phyloP scores from a whole-genome alignment of 2,113 vertebrate species.

The Hyperopisus bebe region DNA sequence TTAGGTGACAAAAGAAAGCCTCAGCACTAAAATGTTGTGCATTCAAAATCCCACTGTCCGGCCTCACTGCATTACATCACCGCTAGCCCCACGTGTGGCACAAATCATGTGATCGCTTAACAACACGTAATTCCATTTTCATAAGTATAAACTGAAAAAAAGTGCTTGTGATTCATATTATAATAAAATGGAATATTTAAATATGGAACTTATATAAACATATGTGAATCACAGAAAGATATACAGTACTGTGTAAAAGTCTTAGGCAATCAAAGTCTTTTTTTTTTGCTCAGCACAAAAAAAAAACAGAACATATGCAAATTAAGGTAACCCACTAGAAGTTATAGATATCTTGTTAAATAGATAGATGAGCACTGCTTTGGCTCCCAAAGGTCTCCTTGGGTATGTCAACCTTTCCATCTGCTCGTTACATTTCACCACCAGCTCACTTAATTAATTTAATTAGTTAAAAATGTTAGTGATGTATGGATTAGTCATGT shows the following conservation, averaged over 20 bases:
- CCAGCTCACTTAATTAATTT: no score
- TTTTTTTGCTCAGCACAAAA: not conserved
- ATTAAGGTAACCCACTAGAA: not conserved
- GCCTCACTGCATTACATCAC: not conserved
- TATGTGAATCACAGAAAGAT: not conserved
- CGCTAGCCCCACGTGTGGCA: not conserved
- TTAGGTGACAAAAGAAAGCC: not conserved
- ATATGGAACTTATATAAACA: not conserved
- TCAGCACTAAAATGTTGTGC: not conserved
- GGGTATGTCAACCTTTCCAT: no score
- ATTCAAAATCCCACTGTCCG: not conserved
- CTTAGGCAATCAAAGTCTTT: not conserved
- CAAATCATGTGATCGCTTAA: not conserved
- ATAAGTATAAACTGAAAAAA: not conserved
- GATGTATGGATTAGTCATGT: no score
- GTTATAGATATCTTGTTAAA: no score
- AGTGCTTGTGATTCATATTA: not conserved
- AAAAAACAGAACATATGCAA: not conserved
- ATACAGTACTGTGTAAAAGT: not conserved
- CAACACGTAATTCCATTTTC: not conserved
- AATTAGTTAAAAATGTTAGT: no score
- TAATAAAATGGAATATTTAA: not conserved
- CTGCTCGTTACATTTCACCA: no score
- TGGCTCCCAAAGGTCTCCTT: no score
- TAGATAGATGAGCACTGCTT: no score